Percentiles rank a stretch among this genome's conserved stretches.
Evolutionary conservation across 2,797 vertebrate genomes (phyloP).

Genomic region (Gallirallus australis): DNA sequence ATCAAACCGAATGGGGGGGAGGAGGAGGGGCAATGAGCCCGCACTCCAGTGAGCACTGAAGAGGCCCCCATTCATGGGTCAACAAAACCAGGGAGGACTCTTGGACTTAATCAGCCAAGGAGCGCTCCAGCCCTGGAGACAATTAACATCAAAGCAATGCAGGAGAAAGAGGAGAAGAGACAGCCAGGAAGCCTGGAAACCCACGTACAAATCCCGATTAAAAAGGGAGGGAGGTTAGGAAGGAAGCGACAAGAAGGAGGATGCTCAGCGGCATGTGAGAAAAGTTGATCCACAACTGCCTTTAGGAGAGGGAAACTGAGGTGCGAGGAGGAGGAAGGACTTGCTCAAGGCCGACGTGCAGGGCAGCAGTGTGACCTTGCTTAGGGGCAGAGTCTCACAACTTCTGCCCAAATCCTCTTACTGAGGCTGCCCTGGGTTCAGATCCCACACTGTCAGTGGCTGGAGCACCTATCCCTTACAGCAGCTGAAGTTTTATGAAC

Average conservation of each 20-base stretch:
- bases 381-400: background rate
- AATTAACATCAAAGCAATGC: conserved; percentile 77
- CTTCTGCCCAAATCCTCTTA: background rate
- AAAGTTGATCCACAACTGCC: background rate
- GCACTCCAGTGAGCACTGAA: conserved; percentile 93
- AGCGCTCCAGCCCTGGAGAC: conserved; percentile 70
- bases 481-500: background rate
- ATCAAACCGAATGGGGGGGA: conserved; percentile 73
- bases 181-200: conserved; percentile 62
- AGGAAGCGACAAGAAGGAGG: background rate
- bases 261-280: fast-evolving
- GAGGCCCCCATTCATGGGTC: conserved; percentile 87
- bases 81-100: conserved; percentile 80
- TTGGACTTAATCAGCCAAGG: conserved; percentile 81
- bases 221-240: conserved; percentile 22
- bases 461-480: background rate
- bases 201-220: conserved; percentile 27
- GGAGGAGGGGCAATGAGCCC: conserved; percentile 84
- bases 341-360: fast-evolving
- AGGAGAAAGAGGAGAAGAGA: conserved; percentile 57
- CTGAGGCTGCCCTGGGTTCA: background rate
- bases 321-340: background rate
- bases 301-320: background rate
- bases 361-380: background rate
- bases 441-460: background rate